These are phyloP conservation scores for Cairina moschata DNA, from an alignment of 2,113 vertebrate species.

Conservation along the genomic window DNA sequence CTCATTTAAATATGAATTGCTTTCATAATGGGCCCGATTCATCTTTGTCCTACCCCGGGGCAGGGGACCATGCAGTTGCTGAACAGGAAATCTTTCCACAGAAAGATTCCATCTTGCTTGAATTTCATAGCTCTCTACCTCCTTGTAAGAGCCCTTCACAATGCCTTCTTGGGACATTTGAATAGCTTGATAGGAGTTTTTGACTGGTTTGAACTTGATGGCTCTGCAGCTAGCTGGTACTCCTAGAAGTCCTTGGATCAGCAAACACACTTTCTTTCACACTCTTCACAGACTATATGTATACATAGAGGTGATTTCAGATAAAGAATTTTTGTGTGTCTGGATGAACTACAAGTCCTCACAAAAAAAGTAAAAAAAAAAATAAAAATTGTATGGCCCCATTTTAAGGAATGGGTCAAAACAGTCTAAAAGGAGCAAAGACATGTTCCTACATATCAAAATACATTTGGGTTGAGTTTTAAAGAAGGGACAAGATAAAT, in stretches of 20 bases:
- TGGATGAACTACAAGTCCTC: background rate
- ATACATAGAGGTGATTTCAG: background rate
- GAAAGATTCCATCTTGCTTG: background rate
- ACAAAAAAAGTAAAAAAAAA: background rate
- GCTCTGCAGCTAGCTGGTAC: background rate
- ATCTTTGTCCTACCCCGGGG: conserved; percentile 16
- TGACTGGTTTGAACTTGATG: background rate
- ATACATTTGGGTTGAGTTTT: background rate
- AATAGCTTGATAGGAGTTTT: background rate
- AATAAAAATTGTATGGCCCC: background rate
- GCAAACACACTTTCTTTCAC: background rate
- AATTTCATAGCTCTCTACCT: background rate
- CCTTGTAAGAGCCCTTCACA: background rate
- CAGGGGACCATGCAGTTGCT: conserved; percentile 4
- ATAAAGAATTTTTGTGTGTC: background rate
- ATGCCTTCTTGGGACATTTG: background rate
- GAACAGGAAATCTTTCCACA: background rate
- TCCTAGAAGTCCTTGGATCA: background rate
- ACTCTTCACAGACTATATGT: background rate
- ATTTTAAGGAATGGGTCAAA: background rate
- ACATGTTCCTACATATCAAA: background rate
- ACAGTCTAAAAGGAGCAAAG: background rate
- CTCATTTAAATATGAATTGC: conserved; percentile 57
- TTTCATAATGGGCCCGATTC: conserved; percentile 44
- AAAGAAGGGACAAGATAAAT: background rate